Percentiles rank a stretch among this genome's conserved stretches.
Conservation (phyloP, 2,888 invertebrate species). For the Congeria kusceri region DNA sequence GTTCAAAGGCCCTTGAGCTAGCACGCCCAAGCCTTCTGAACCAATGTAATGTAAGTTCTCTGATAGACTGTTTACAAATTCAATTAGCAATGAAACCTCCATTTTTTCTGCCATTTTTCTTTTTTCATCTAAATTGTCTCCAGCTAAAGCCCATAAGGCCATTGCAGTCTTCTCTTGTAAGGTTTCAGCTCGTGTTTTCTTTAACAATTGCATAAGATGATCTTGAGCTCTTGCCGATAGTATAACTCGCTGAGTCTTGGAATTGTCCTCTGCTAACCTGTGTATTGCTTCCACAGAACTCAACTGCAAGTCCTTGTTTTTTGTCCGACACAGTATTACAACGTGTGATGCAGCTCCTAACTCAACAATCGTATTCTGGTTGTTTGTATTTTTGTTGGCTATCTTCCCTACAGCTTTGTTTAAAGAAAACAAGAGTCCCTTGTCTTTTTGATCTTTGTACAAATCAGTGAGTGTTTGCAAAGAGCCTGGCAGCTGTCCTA, state of each 20-base stretch:
- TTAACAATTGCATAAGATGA: slow-evolving; percentile 82
- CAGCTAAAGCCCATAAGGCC: slow-evolving; percentile 84
- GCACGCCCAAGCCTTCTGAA: slow-evolving; percentile 83
- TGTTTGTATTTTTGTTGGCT: slow-evolving; percentile 69
- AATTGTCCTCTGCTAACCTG: slow-evolving; percentile 79
- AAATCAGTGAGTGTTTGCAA: slow-evolving; percentile 85
- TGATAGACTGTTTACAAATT: slow-evolving; percentile 82
- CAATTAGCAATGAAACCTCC: slow-evolving; percentile 81
- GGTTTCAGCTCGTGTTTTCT: slow-evolving; percentile 74
- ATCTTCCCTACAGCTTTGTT: slow-evolving; percentile 77
- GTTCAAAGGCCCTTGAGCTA: slow-evolving; percentile 82
- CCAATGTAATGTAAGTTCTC: slow-evolving; percentile 84
- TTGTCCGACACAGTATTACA: slow-evolving; percentile 75
- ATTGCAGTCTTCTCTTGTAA: slow-evolving; percentile 82
- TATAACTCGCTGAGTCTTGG: slow-evolving; percentile 78
- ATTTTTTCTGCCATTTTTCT: slow-evolving; percentile 82
- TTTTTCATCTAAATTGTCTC: slow-evolving; percentile 79
- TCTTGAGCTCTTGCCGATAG: slow-evolving; percentile 77
- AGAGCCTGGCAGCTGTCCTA: slow-evolving; percentile 73
- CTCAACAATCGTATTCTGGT: slow-evolving; percentile 81
- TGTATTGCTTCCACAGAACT: slow-evolving; percentile 83
- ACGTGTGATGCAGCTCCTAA: slow-evolving; percentile 79
- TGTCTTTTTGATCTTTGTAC: slow-evolving; percentile 76
- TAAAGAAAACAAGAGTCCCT: slow-evolving; percentile 77
- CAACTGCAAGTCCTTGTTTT: slow-evolving; percentile 80